A percentile compares a stretch with the other conserved stretches of the same genome.
These are phyloP conservation scores for Dermolepida albohirtum DNA, from an alignment of 2,888 invertebrate genomes.

Conservation along the genomic window DNA sequence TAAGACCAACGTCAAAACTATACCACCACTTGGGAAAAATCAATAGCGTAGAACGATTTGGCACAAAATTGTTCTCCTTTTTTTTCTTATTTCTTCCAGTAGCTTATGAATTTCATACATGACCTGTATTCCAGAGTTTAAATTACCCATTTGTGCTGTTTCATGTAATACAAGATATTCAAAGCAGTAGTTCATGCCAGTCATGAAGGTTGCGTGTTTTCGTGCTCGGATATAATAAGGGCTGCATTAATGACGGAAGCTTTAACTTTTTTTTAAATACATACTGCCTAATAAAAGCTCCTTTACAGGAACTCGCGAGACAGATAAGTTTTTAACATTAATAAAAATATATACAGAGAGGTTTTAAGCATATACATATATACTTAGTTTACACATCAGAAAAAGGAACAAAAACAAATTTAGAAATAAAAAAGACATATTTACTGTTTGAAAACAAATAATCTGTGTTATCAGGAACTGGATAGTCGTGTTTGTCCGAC, in stretches of 20 bases:
- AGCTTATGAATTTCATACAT: constrained; percentile 9
- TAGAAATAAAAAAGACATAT: too few relatives aligned
- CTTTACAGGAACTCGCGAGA: neutral
- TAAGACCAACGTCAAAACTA: too few relatives aligned
- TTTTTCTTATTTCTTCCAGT: neutral
- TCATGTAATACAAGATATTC: neutral
- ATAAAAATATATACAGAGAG: neutral
- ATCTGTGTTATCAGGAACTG: too few relatives aligned
- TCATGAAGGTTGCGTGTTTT: neutral
- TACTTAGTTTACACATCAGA: too few relatives aligned
- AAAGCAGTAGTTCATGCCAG: neutral
- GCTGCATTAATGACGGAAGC: constrained; percentile 2
- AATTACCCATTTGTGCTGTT: constrained; percentile 9
- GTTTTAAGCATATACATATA: too few relatives aligned
- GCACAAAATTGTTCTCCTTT: constrained; percentile 1
- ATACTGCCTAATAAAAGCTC: neutral
- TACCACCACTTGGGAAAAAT: constrained; percentile 3
- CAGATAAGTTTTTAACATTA: neutral
- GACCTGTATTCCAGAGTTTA: constrained; percentile 9
- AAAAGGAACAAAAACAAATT: too few relatives aligned
- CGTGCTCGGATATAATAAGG: neutral
- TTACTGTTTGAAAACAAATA: too few relatives aligned
- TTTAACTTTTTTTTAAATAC: constrained; percentile 13
- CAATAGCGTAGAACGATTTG: constrained; percentile 4
- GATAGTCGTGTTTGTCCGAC: too few relatives aligned